Base-by-base conservation (phyloP, 2,113 vertebrate genomes). In the Marmota monax region DNA sequence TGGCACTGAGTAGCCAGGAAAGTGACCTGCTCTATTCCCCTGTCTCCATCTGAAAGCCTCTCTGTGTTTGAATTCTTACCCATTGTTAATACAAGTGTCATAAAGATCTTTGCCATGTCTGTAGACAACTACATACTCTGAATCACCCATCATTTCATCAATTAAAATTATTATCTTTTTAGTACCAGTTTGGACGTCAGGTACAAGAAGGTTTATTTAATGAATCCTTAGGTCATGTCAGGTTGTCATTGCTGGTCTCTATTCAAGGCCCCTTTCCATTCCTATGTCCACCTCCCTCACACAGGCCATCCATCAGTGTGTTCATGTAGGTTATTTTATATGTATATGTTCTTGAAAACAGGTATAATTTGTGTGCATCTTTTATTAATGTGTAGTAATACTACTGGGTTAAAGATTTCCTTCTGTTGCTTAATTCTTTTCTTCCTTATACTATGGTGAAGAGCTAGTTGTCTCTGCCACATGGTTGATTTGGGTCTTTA, bases 281-380 rank as follows among this genome's bases (percentile, higher is more conserved):
- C 32, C 45, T 27, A 27, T 29, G 39, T 14, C 45, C 17, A 23
- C n/a, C 29, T 65, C 27, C 12, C 1, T 74, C 11, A 7, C 4
- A 0, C 0, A 18, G 34, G 14, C 12, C 37, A 7, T 20, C 25
- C 23, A 7, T 70, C 14, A 16, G 34, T 5, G 32, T 77, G 51
- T 53, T 25, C 14, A 22, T 29, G 20, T 67, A 2, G 56, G 13
- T 65, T 65, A 42, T 84, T 83, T 67, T 53, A 84, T 20, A 67
- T 67, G 72, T 78, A 17, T 20, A 10, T 63, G 13, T 45, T 63
- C 63, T 95, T 78, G 7, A 63, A 70, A 80, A 53, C 22, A 0
- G 48, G 6, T 70, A 63, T 42, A 34, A 23, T 74, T 92, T 53
- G 48, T 84, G n/a, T 74, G 76, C 51, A 48, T 18, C 18, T 88